phyloP scores from a whole-genome alignment of 2,888 invertebrate species.

The Dryadula phaetusa region DNA sequence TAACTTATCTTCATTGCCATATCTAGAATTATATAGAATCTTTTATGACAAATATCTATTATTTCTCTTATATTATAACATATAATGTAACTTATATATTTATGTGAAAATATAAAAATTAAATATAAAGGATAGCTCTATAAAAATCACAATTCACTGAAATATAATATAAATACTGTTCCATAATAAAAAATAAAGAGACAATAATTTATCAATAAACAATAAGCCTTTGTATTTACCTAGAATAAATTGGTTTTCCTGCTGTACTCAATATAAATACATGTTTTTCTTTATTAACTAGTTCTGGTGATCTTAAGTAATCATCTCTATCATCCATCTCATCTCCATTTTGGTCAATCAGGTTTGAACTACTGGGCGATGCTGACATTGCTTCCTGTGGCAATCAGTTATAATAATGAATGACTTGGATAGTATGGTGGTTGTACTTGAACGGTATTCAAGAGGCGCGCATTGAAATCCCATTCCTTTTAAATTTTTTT shows the following conservation, averaged over 20 bases:
- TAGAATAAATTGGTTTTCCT: conserved; percentile 98
- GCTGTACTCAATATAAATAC: conserved; percentile 97
- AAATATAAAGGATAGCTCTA: too few relatives aligned
- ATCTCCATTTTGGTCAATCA: conserved; percentile 67
- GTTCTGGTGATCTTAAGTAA: conserved; percentile 88
- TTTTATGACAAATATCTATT: neutral
- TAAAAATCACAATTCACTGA: too few relatives aligned
- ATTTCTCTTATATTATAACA: too few relatives aligned
- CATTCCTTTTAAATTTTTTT: too few relatives aligned
- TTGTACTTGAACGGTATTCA: too few relatives aligned
- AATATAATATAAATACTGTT: too few relatives aligned
- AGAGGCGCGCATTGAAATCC: too few relatives aligned
- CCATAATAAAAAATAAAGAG: too few relatives aligned
- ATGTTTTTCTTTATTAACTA: conserved; percentile 94
- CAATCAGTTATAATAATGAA: too few relatives aligned
- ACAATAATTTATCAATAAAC: neutral
- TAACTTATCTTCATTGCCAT: conserved; percentile 96
- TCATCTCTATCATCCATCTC: conserved; percentile 81
- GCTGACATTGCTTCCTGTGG: conserved; percentile 68
- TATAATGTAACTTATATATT: neutral
- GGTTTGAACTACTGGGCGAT: conserved; percentile 70
- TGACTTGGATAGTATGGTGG: too few relatives aligned
- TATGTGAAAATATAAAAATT: too few relatives aligned
- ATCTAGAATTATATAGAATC: conserved; percentile 75
- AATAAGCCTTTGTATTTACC: conserved; percentile 70